Evolutionary conservation across 2,797 vertebrate genomes (phyloP).

Genomic region (Hydrolagus colliei): DNA sequence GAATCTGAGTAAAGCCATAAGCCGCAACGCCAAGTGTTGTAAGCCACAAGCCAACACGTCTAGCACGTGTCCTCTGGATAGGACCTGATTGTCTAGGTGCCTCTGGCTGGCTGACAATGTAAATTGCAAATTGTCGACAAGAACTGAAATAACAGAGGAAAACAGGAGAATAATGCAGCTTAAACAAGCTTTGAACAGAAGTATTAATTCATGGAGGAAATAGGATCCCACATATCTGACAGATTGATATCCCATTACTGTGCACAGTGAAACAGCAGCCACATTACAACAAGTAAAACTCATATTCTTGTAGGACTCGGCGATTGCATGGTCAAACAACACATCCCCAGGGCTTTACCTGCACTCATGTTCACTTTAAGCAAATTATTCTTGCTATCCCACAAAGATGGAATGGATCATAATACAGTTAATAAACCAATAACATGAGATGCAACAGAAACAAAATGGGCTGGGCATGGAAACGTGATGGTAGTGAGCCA

Average conservation of each 20-base stretch:
- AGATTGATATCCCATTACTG: not conserved
- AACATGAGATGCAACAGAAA: not conserved
- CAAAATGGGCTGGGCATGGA: not conserved
- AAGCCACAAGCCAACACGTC: too few species aligned
- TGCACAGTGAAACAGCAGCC: not conserved
- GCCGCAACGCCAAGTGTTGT: not conserved
- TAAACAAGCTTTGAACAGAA: not conserved
- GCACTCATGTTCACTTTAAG: not conserved
- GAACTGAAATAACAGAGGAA: not conserved
- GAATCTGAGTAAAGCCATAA: not conserved
- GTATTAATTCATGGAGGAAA: not conserved
- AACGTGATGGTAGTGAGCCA: not conserved
- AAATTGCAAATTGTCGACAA: not conserved
- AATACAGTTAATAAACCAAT: not conserved
- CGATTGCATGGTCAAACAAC: not conserved
- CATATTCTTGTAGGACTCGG: conserved; percentile 10
- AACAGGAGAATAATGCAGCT: not conserved
- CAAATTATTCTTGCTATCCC: conserved; percentile 14
- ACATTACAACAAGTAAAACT: not conserved
- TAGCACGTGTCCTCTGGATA: not conserved
- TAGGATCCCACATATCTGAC: not conserved
- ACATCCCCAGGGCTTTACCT: not conserved
- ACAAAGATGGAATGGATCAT: not conserved
- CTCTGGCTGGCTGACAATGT: not conserved
- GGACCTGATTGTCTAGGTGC: not conserved